A percentile compares a stretch with the other conserved stretches of the same genome.
Evolutionary conservation across 2,888 invertebrate genomes (phyloP).

Genomic region (Polia nebulosa): DNA sequence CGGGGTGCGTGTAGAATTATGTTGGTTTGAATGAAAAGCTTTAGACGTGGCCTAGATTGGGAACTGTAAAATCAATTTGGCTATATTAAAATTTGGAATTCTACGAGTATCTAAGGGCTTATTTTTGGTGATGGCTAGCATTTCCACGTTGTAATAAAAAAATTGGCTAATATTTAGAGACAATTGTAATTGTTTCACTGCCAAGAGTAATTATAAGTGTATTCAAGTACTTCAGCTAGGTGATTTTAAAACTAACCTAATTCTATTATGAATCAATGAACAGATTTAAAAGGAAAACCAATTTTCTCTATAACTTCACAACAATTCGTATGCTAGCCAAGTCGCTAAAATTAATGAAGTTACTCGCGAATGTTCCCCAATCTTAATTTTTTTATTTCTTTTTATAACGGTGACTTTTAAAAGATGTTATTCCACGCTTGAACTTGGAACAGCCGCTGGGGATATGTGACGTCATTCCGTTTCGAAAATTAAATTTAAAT

Average conservation of each 20-base stretch:
- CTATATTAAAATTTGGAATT: background rate
- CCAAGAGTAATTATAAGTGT: too few relatives aligned
- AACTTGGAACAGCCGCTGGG: slow-evolving; percentile 85
- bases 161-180: too few relatives aligned
- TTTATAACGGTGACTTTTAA: slow-evolving; percentile 75
- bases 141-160: too few relatives aligned
- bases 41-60: background rate
- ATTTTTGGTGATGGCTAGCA: too few relatives aligned
- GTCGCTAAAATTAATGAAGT: slow-evolving; percentile 46
- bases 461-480: slow-evolving; percentile 87
- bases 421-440: slow-evolving; percentile 80
- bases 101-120: too few relatives aligned
- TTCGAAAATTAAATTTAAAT: slow-evolving; percentile 90
- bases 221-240: too few relatives aligned
- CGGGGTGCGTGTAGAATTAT: background rate
- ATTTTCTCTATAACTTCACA: slow-evolving; percentile 18
- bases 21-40: background rate
- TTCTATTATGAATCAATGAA: background rate
- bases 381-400: slow-evolving; percentile 74
- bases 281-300: background rate
- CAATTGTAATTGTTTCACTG: too few relatives aligned
- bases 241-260: background rate
- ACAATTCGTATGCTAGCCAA: slow-evolving; percentile 12
- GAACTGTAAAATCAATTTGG: background rate
- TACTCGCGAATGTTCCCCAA: slow-evolving; percentile 45